Percentiles rank a stretch among this genome's conserved stretches.
phyloP scores from a whole-genome alignment of 2,797 vertebrate species.

The Falco novaeseelandiae region DNA sequence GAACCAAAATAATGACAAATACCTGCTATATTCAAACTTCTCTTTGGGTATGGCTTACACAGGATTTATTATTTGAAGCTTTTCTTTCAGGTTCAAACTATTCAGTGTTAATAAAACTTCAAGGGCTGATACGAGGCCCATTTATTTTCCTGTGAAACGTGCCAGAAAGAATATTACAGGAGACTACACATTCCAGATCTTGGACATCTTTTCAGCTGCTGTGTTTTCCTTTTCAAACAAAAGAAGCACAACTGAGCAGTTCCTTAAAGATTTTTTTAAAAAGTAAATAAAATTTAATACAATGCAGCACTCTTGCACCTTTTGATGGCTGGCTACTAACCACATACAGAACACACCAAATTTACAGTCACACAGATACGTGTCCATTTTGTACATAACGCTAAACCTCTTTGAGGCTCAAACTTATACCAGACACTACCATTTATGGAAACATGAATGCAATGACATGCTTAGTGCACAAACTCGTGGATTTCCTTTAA shows the following conservation, averaged over 20 bases:
- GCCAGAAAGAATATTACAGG: neutral
- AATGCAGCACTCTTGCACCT: neutral
- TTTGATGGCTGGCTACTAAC: neutral
- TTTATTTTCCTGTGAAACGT: neutral
- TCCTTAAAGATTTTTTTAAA: neutral
- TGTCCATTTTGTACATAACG: neutral
- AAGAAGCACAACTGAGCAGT: neutral
- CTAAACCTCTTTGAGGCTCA: neutral
- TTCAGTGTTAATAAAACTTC: neutral
- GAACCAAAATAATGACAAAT: neutral
- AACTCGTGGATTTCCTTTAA: neutral
- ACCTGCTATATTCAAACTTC: neutral
- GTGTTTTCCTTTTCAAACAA: neutral
- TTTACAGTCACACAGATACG: neutral
- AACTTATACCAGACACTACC: neutral
- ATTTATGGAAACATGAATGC: neutral
- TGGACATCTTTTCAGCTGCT: neutral
- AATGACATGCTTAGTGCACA: neutral
- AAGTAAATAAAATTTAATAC: neutral
- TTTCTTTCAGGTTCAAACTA: constrained; percentile 2
- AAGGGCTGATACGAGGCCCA: neutral
- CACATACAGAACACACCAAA: neutral
- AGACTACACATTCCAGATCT: neutral
- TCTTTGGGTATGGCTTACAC: neutral
- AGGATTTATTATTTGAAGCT: neutral